Conservation (phyloP, 2,888 invertebrate species). For the Unio delphinus region DNA sequence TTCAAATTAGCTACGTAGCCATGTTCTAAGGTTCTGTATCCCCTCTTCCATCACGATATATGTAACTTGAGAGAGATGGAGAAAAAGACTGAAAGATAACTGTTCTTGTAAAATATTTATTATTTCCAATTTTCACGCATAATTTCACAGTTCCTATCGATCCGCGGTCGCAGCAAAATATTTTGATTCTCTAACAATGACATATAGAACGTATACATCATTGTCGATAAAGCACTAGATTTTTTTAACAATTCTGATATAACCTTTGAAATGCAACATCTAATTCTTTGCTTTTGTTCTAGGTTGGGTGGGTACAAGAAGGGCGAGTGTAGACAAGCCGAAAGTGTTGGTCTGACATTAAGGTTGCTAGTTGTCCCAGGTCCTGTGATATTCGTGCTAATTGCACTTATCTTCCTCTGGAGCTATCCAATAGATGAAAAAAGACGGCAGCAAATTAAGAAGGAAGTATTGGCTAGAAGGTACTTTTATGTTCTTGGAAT, state of each 20-base stretch:
- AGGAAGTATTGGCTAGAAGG: constrained; percentile 8
- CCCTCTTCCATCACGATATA: too few species aligned
- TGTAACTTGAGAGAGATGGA: too few species aligned
- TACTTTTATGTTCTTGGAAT: background rate
- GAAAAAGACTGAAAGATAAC: too few species aligned
- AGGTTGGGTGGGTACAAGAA: constrained; percentile 60
- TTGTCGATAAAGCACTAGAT: too few species aligned
- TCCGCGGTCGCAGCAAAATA: too few species aligned
- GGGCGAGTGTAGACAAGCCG: constrained; percentile 57
- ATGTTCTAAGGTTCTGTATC: too few species aligned
- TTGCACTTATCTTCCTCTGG: constrained; percentile 58
- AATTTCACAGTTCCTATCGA: too few species aligned
- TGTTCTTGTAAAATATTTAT: too few species aligned
- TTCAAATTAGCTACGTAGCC: too few species aligned
- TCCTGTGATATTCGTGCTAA: constrained; percentile 51
- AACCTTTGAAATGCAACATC: background rate
- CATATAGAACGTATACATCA: too few species aligned
- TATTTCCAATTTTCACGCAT: too few species aligned
- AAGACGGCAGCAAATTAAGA: constrained; percentile 39
- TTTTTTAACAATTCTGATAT: background rate
- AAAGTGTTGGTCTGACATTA: constrained; percentile 54
- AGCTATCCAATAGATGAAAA: constrained; percentile 60
- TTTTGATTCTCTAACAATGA: too few species aligned
- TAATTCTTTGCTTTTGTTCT: constrained; percentile 4
- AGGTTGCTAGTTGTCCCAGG: constrained; percentile 57